Evolutionary conservation across 2,888 invertebrate genomes (phyloP).

Genomic region (Meliscaeva auricollis): DNA sequence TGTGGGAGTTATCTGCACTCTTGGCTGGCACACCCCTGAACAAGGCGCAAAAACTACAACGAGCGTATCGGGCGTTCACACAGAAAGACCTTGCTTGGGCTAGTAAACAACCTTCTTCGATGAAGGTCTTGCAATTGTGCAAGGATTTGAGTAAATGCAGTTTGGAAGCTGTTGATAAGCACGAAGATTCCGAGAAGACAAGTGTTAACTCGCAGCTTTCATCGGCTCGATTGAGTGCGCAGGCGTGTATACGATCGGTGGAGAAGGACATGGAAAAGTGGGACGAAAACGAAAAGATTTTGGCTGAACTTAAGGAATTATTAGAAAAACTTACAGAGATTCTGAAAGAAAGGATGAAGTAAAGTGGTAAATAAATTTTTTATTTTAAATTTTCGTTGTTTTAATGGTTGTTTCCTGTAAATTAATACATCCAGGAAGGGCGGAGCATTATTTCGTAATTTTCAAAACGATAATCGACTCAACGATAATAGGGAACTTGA

Average conservation of each 20-base stretch:
- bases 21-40: conserved; percentile 86
- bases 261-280: conserved; percentile 84
- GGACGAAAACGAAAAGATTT: conserved; percentile 82
- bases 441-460: too few species aligned
- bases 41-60: conserved; percentile 89
- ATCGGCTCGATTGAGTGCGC: conserved; percentile 86
- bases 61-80: conserved; percentile 90
- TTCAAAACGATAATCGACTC: too few species aligned
- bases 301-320: conserved; percentile 82
- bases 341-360: conserved; percentile 77
- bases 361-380: conserved; percentile 32
- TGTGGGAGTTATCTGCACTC: conserved; percentile 94
- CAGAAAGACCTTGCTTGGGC: conserved; percentile 86
- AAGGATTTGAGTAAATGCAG: conserved; percentile 86
- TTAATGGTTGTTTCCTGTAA: too few species aligned
- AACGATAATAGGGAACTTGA: too few species aligned
- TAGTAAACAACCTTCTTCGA: conserved; percentile 86
- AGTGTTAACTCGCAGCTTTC: conserved; percentile 86
- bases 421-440: too few species aligned
- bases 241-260: conserved; percentile 85
- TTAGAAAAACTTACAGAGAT: conserved; percentile 67
- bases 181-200: conserved; percentile 84
- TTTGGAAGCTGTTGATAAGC: conserved; percentile 85
- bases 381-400: too few species aligned
- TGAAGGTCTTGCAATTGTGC: conserved; percentile 87